These are phyloP conservation scores for Episyrphus balteatus DNA, from an alignment of 1,140 invertebrate genomes.

Conservation along the genomic window DNA sequence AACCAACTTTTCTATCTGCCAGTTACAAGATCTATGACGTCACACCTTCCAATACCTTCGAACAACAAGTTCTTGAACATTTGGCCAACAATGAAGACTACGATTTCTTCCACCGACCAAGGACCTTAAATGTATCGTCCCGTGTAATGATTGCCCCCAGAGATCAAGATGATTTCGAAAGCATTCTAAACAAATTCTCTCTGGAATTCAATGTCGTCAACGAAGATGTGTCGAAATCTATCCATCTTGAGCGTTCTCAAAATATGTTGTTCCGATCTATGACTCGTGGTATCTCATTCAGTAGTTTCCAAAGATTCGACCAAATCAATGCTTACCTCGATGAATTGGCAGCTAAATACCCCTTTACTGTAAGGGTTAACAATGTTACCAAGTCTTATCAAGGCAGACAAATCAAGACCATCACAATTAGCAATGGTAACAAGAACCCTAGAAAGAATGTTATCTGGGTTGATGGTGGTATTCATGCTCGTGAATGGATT, in stretches of 20 bases:
- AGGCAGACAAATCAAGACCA: conserved; percentile 37
- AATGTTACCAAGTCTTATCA: conserved; percentile 32
- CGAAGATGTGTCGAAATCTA: conserved; percentile 15
- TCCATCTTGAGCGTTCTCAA: conserved; percentile 1
- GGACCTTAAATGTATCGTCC: conserved; percentile 10
- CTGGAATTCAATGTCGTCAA: conserved; percentile 15
- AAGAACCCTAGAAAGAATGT: too few species aligned
- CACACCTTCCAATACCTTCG: conserved; percentile 13
- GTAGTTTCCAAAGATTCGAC: too few species aligned
- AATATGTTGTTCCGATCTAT: conserved; percentile 10
- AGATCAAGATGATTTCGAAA: conserved; percentile 19
- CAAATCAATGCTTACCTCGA: conserved; percentile 39
- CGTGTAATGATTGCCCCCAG: conserved; percentile 26
- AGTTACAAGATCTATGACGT: conserved; percentile 33
- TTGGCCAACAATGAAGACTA: conserved; percentile 16
- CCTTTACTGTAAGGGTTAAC: conserved; percentile 28
- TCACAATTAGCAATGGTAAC: too few species aligned
- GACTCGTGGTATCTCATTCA: conserved; percentile 3
- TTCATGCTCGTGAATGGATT: conserved; percentile 57
- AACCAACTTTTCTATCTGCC: neutral
- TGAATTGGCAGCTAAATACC: conserved; percentile 26
- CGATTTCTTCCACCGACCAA: conserved; percentile 24
- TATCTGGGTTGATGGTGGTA: conserved; percentile 39
- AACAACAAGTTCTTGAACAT: conserved; percentile 21
- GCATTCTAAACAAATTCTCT: conserved; percentile 10